These are phyloP conservation scores for Pollenia griseotomentosa DNA, from an alignment of 2,888 invertebrate genomes.

Conservation along the genomic window DNA sequence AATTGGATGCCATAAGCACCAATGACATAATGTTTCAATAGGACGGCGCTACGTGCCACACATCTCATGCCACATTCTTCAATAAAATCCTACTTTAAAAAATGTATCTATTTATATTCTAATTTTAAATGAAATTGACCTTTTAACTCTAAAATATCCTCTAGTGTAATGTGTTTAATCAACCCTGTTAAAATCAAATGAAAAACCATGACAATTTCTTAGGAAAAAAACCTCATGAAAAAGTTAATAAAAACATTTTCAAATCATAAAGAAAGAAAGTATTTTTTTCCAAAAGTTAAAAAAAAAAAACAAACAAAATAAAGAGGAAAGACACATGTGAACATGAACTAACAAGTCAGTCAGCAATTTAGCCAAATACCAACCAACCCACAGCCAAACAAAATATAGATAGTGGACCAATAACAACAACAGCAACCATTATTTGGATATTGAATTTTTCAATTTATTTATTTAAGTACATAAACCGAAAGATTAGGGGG, in stretches of 20 bases:
- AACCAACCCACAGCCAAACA: not conserved
- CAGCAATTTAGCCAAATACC: not conserved
- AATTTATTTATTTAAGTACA: conserved; percentile 34
- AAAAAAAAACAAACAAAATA: too few relatives aligned
- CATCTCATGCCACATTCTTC: too few relatives aligned
- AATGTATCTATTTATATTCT: too few relatives aligned
- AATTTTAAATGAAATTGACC: too few relatives aligned
- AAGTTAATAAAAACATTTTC: not conserved
- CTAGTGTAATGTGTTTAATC: not conserved
- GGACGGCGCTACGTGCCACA: too few relatives aligned
- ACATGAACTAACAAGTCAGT: not conserved
- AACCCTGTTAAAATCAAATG: not conserved
- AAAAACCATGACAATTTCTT: not conserved
- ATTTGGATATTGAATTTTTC: conserved; percentile 29
- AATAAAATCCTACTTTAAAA: too few relatives aligned
- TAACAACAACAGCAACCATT: not conserved
- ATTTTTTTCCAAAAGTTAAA: not conserved
- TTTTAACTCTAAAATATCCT: too few relatives aligned
- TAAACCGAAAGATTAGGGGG: not conserved
- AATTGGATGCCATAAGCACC: too few relatives aligned
- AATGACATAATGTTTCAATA: too few relatives aligned
- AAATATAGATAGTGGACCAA: conserved; percentile 13
- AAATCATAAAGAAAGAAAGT: not conserved
- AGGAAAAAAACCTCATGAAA: not conserved
- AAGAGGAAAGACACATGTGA: not conserved